These are phyloP conservation scores for Proterorhinus semilunaris DNA, from an alignment of 2,113 vertebrate genomes.

Conservation along the genomic window DNA sequence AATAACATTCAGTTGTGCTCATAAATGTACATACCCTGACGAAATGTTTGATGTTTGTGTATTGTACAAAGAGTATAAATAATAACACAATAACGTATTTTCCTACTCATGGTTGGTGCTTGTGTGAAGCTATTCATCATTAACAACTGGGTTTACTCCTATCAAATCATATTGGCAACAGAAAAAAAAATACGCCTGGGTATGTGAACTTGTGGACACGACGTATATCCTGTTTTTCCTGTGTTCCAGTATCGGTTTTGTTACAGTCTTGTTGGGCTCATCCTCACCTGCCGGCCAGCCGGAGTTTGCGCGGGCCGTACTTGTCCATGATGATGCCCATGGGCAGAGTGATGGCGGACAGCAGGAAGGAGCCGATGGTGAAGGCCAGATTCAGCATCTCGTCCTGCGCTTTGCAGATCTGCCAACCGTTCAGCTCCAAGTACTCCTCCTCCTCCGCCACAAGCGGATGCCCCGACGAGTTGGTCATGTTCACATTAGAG, in stretches of 20 bases:
- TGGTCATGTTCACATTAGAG: slow-evolving; percentile 57
- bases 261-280: not conserved
- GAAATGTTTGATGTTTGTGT: too few species aligned
- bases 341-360: slow-evolving; percentile 94
- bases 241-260: not conserved
- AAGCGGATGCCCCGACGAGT: not conserved
- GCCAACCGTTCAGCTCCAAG: slow-evolving; percentile 83
- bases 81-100: too few species aligned
- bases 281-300: slow-evolving; percentile 92
- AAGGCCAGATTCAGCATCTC: slow-evolving; percentile 98
- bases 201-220: too few species aligned
- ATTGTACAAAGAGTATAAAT: too few species aligned
- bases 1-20: not conserved
- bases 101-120: too few species aligned
- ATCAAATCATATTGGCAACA: too few species aligned
- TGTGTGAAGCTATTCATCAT: too few species aligned
- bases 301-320: slow-evolving; percentile 91
- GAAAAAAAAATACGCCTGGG: too few species aligned
- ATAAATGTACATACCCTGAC: not conserved
- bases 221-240: too few species aligned
- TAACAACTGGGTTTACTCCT: too few species aligned
- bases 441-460: slow-evolving; percentile 67
- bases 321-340: slow-evolving; percentile 99
- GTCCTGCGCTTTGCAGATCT: slow-evolving; percentile 92
- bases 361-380: slow-evolving; percentile 94